Conservation (phyloP, 2,113 vertebrate genomes). For the Sigmodon hispidus region DNA sequence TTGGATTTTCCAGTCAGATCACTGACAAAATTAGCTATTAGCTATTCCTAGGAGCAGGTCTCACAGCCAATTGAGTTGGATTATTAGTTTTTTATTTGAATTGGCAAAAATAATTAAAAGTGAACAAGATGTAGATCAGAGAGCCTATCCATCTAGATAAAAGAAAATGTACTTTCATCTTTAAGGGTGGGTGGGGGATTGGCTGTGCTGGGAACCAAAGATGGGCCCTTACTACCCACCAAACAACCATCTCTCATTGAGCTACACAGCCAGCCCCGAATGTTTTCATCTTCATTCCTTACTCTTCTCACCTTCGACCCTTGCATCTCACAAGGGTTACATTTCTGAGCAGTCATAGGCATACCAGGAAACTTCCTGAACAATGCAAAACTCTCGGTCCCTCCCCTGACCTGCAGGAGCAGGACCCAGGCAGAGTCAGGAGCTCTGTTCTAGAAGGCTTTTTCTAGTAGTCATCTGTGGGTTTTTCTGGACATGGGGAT, state of each 20-base stretch:
- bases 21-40: slow-evolving; percentile 49
- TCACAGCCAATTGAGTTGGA: neutral
- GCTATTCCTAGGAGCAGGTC: neutral
- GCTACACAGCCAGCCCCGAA: too few relatives aligned
- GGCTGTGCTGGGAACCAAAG: neutral
- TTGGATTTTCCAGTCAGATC: slow-evolving; percentile 34
- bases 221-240: too few relatives aligned
- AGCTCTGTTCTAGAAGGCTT: neutral
- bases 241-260: neutral
- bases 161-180: neutral
- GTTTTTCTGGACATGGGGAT: neutral
- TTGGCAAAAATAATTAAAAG: neutral
- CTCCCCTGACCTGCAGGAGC: neutral
- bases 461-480: neutral
- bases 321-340: neutral
- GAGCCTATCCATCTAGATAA: neutral
- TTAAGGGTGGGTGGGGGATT: neutral
- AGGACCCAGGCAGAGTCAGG: neutral
- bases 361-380: neutral
- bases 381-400: neutral
- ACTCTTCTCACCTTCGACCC: neutral
- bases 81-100: neutral
- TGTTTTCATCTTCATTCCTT: neutral
- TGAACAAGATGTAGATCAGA: neutral
- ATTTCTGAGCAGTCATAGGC: neutral